Percentiles rank a stretch among this genome's conserved stretches.
phyloP scores from a whole-genome alignment of 92 coral and sea anemone genomes.

The Actinostola sp. region DNA sequence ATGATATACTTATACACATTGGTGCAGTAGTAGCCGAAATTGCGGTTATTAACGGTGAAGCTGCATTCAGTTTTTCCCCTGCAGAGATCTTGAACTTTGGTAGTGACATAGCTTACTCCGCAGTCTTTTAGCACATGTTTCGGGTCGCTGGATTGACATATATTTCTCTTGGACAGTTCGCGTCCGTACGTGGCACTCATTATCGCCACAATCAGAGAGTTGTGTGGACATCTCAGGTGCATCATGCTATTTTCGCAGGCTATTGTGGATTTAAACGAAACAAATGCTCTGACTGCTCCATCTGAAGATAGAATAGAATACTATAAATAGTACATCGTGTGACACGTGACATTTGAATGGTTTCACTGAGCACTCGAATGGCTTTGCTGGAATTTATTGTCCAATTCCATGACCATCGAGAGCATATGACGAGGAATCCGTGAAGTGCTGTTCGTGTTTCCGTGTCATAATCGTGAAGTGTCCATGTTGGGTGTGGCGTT shows the following conservation, averaged over 20 bases:
- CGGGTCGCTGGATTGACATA: neutral
- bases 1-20: constrained; percentile 13
- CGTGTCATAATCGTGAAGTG: too few relatives aligned
- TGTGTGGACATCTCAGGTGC: constrained; percentile 15
- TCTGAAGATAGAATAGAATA: too few relatives aligned
- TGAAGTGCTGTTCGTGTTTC: too few relatives aligned
- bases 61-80: constrained; percentile 26
- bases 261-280: neutral
- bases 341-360: too few relatives aligned
- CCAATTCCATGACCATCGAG: too few relatives aligned
- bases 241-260: constrained; percentile 8
- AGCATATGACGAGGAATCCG: too few relatives aligned
- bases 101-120: constrained; percentile 1
- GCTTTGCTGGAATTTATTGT: too few relatives aligned
- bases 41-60: constrained; percentile 7
- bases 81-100: constrained; percentile 1
- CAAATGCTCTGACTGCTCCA: too few relatives aligned
- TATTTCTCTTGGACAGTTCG: neutral
- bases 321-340: too few relatives aligned
- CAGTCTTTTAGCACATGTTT: constrained; percentile 3
- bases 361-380: too few relatives aligned
- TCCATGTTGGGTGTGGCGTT: too few relatives aligned
- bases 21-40: constrained; percentile 3
- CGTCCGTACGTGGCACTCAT: constrained; percentile 6
- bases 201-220: neutral